These are phyloP conservation scores for Physella acuta DNA, from an alignment of 1,140 invertebrate species.

Conservation along the genomic window DNA sequence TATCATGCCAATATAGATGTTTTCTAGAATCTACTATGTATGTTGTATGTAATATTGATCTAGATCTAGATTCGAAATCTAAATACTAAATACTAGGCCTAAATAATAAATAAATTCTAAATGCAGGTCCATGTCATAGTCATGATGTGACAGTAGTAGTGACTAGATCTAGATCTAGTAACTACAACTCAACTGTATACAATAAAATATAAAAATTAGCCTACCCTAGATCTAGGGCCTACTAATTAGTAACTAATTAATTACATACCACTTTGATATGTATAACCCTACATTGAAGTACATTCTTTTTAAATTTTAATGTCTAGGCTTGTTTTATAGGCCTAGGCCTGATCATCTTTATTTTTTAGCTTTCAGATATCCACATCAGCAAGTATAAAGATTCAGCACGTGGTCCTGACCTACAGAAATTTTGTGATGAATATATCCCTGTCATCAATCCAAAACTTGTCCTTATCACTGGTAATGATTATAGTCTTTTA, in stretches of 20 bases:
- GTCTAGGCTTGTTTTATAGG: neutral
- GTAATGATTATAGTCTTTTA: too few relatives aligned
- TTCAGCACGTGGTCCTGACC: constrained; percentile 71
- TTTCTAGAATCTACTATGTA: too few relatives aligned
- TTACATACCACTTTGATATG: neutral
- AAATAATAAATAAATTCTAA: too few relatives aligned
- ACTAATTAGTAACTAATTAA: neutral
- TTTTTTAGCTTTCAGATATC: constrained; percentile 67
- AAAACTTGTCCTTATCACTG: constrained; percentile 74
- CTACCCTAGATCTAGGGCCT: too few relatives aligned
- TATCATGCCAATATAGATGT: too few relatives aligned
- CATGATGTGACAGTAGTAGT: too few relatives aligned
- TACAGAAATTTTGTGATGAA: constrained; percentile 78
- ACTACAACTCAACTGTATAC: neutral
- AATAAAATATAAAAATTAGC: neutral
- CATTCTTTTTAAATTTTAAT: neutral
- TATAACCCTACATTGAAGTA: neutral
- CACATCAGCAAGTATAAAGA: constrained; percentile 87
- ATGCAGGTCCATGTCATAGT: too few relatives aligned
- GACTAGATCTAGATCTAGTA: neutral
- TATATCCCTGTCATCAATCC: constrained; percentile 78
- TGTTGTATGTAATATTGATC: too few relatives aligned
- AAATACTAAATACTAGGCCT: too few relatives aligned
- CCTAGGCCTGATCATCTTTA: constrained; percentile 4
- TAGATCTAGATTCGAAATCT: too few relatives aligned